Evolutionary conservation across 1,140 invertebrate species (phyloP), one percentile per base, ranked within the genome.

Genomic region (Oedothorax gibbosus): DNA sequence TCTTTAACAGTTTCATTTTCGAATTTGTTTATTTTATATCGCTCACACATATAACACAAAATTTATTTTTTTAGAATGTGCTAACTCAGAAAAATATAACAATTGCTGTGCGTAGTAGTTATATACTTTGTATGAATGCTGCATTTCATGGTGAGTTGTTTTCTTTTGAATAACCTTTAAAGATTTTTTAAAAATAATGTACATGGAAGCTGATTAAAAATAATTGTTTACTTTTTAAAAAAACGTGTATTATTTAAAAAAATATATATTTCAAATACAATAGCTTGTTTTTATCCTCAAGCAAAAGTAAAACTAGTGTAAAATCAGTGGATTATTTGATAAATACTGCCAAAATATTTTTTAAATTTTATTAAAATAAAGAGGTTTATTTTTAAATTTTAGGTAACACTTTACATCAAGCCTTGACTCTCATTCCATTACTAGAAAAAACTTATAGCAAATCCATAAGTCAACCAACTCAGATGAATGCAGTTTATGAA

Each of bases 41-140:
- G 5, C 1, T 2, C 35, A 35, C 35, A 35, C 35, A 35, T 35
- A 5, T 35, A 35, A 35, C 35, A 35, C 35, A 35, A 35, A 35
- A 35, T 35, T 35, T 35, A 35, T 35, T 71, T 82, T 88, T 88
- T 49, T 90, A 95, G 93, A 95, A 94, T 91, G 95, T 94, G n/a
- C 90, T 95, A 77, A 91, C 90, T 0, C 91, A 94, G 6, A 98
- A 98, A 90, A 94, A 93, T 71, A 94, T 94, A 14, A 96, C 95
- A 53, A 92, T 95, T 53, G 88, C 91, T 68, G 95, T 98, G 1
- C 92, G 95, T 86, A 94, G 93, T 85, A 93, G 94, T 56, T 97
- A 97, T 90, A 91, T 95, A 69, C 92, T 93, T 87, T 94, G 95
- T 90, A 91, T 96, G 90, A 90, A 93, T 71, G 89, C 90, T 71